phyloP scores from a whole-genome alignment of 2,113 vertebrate species.

The Guaruba guarouba region DNA sequence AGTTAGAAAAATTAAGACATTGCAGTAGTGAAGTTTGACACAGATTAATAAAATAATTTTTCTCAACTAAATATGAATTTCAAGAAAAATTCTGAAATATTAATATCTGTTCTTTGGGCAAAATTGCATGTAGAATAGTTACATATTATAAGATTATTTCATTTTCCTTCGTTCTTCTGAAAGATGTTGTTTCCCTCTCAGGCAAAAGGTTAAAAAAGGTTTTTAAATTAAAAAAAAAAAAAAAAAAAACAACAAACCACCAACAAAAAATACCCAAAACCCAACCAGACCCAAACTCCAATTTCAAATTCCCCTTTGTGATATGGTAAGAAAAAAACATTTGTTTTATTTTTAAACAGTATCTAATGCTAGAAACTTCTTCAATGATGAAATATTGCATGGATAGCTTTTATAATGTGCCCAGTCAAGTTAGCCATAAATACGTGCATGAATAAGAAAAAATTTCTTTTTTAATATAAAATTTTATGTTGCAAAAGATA shows the following conservation, averaged over 20 bases:
- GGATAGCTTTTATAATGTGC: slow-evolving; percentile 27
- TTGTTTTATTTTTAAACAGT: background rate
- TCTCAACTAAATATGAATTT: background rate
- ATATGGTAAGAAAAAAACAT: background rate
- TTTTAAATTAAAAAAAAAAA: background rate
- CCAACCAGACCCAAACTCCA: background rate
- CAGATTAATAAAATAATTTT: background rate
- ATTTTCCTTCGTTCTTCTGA: background rate
- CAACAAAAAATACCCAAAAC: background rate
- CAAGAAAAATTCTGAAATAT: background rate
- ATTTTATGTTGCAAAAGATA: background rate
- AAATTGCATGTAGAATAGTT: background rate
- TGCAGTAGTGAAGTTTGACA: background rate
- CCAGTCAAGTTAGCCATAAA: slow-evolving; percentile 29
- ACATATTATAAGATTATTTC: background rate
- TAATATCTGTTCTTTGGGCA: background rate
- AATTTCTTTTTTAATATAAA: slow-evolving; percentile 58
- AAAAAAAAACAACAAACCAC: background rate
- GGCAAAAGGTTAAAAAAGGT: background rate
- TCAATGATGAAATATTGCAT: slow-evolving; percentile 42
- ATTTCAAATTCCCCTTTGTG: background rate
- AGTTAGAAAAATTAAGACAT: background rate
- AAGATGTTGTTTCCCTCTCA: background rate
- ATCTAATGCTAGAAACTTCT: background rate
- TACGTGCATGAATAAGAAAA: slow-evolving; percentile 51